Percentiles rank a stretch among this genome's conserved stretches.
Evolutionary conservation across 2,113 vertebrate genomes (phyloP).

Genomic region (Hystrix brachyura): DNA sequence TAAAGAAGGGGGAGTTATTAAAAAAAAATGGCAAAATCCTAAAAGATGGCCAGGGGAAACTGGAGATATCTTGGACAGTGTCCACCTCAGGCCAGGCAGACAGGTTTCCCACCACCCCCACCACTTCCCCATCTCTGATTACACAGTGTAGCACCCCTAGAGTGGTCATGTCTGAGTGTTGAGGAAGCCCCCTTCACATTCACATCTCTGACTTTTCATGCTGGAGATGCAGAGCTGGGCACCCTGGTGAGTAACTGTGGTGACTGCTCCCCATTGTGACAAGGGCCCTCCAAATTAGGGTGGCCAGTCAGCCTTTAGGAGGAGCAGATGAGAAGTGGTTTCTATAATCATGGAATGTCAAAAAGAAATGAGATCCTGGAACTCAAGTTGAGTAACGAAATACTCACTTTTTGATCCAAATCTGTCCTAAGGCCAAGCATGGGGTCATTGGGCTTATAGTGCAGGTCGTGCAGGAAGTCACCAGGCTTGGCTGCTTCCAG

Average conservation of each 20-base stretch:
- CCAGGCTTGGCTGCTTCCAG: rapidly evolving
- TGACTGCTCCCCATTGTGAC: background rate
- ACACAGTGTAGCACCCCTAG: background rate
- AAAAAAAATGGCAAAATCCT: background rate
- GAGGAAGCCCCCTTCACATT: background rate
- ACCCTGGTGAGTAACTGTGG: background rate
- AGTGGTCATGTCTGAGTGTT: background rate
- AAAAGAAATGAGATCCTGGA: background rate
- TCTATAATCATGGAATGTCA: background rate
- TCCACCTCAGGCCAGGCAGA: background rate
- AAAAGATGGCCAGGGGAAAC: background rate
- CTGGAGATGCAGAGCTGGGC: background rate
- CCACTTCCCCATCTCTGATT: background rate
- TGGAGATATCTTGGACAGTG: background rate
- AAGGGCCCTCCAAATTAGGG: background rate
- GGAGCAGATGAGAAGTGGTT: background rate
- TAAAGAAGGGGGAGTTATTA: background rate
- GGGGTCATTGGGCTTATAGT: background rate
- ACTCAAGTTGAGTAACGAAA: background rate
- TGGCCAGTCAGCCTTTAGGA: background rate
- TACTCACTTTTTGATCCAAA: background rate
- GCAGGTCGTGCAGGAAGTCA: background rate
- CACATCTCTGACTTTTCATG: background rate
- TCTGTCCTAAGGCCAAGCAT: background rate
- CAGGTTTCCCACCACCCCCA: no score